Evolutionary conservation across 1,140 invertebrate genomes (phyloP).

Genomic region (Orussus abietinus): DNA sequence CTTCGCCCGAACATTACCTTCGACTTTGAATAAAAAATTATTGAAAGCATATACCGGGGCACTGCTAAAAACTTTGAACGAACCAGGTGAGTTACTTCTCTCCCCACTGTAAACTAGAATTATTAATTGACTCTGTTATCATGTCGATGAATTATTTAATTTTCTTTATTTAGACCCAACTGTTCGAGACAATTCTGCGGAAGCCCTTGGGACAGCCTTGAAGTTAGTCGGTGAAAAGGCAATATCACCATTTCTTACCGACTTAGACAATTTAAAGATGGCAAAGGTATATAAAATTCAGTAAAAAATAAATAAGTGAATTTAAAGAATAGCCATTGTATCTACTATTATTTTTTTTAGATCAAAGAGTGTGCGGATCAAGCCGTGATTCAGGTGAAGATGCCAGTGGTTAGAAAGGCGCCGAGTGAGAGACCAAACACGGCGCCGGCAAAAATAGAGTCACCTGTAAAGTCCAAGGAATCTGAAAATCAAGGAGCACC

Average conservation of each 20-base stretch:
- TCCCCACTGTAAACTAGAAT: conserved; percentile 6
- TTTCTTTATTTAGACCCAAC: conserved; percentile 63
- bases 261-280: conserved; percentile 90
- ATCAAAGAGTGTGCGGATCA: conserved; percentile 94
- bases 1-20: conserved; percentile 75
- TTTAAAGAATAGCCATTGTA: conserved; percentile 2
- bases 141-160: too few relatives aligned
- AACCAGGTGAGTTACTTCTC: conserved; percentile 67
- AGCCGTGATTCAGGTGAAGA: conserved; percentile 77
- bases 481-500: conserved; percentile 35
- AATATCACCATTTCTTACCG: conserved; percentile 78
- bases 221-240: conserved; percentile 92
- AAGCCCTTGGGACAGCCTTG: conserved; percentile 90
- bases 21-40: conserved; percentile 86
- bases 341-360: conserved; percentile 34
- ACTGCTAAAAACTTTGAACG: conserved; percentile 82
- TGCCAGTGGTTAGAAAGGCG: conserved; percentile 55
- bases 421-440: conserved; percentile 54
- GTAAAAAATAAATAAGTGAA: conserved; percentile 5
- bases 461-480: conserved; percentile 27
- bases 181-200: conserved; percentile 80
- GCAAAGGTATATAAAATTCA: conserved; percentile 62
- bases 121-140: too few relatives aligned
- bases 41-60: conserved; percentile 80
- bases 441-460: conserved; percentile 50